Evolutionary conservation across 2,888 invertebrate species (phyloP).

Genomic region (Frankliniella intonsa): DNA sequence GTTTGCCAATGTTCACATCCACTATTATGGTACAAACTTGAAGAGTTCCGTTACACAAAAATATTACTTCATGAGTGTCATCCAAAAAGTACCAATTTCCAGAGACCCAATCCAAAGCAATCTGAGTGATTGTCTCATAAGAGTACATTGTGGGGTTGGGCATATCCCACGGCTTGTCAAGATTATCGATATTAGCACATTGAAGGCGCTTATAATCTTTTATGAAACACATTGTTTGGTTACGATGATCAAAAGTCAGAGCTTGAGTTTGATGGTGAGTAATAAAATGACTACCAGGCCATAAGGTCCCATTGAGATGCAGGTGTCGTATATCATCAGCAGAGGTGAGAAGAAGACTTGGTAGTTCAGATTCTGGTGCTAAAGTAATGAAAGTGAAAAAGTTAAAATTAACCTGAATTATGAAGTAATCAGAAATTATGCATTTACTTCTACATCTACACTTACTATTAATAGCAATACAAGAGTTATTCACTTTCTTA

Average conservation of each 20-base stretch:
- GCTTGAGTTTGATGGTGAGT: constrained; percentile 48
- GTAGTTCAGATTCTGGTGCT: constrained; percentile 61
- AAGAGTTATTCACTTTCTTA: constrained; percentile 53
- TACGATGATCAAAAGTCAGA: constrained; percentile 63
- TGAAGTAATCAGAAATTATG: too few species aligned
- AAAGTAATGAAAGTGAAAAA: constrained; percentile 36
- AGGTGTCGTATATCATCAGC: constrained; percentile 60
- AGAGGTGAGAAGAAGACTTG: constrained; percentile 66
- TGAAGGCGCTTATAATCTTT: constrained; percentile 55
- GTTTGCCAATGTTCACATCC: constrained; percentile 62
- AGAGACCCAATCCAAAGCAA: constrained; percentile 79
- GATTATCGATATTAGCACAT: constrained; percentile 63
- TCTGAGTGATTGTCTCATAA: constrained; percentile 49
- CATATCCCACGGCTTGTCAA: constrained; percentile 55
- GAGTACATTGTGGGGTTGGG: constrained; percentile 59
- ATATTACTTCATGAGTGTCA: constrained; percentile 62
- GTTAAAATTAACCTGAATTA: too few species aligned
- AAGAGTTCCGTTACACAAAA: constrained; percentile 62
- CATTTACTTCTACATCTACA: constrained; percentile 31
- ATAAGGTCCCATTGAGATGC: constrained; percentile 52
- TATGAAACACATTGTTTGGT: constrained; percentile 67
- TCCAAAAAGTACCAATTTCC: constrained; percentile 83
- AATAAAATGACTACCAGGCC: constrained; percentile 47
- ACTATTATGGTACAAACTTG: constrained; percentile 64
- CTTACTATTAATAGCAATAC: constrained; percentile 67